Evolutionary conservation across 2,113 vertebrate species (phyloP).

Genomic region (Delphinus delphis): DNA sequence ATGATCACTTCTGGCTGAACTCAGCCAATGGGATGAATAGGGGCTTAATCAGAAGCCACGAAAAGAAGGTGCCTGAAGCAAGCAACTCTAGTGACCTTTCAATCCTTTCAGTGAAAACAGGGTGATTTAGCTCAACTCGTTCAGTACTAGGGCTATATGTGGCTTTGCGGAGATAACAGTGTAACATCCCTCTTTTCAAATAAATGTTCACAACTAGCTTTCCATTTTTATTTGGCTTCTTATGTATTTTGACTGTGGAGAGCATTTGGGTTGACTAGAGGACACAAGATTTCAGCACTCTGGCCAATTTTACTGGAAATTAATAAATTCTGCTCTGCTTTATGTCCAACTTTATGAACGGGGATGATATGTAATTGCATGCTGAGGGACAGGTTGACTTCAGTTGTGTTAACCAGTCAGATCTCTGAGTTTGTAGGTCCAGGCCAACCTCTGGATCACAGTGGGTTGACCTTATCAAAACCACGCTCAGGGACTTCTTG

Average conservation of each 20-base stretch:
- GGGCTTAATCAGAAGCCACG: background rate
- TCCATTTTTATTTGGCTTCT: background rate
- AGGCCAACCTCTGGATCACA: too few species aligned
- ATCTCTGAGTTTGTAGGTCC: background rate
- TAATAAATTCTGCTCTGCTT: background rate
- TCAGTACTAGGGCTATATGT: background rate
- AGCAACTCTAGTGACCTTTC: background rate
- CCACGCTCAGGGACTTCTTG: background rate
- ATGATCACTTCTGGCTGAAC: background rate
- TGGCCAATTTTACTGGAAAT: background rate
- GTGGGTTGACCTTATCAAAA: background rate
- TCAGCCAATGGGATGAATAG: background rate
- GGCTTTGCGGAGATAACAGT: background rate
- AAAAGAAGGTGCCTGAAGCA: background rate
- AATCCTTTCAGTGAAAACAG: background rate
- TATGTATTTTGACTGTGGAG: background rate
- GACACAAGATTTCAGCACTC: background rate
- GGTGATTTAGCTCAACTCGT: background rate
- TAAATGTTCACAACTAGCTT: background rate
- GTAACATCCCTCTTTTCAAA: background rate
- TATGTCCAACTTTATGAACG: background rate
- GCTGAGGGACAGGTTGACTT: background rate
- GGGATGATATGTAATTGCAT: background rate
- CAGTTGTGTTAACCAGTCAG: fast-evolving
- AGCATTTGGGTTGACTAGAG: background rate